These are phyloP conservation scores for Anas georgica DNA, from an alignment of 2,797 vertebrate genomes.

Conservation along the genomic window DNA sequence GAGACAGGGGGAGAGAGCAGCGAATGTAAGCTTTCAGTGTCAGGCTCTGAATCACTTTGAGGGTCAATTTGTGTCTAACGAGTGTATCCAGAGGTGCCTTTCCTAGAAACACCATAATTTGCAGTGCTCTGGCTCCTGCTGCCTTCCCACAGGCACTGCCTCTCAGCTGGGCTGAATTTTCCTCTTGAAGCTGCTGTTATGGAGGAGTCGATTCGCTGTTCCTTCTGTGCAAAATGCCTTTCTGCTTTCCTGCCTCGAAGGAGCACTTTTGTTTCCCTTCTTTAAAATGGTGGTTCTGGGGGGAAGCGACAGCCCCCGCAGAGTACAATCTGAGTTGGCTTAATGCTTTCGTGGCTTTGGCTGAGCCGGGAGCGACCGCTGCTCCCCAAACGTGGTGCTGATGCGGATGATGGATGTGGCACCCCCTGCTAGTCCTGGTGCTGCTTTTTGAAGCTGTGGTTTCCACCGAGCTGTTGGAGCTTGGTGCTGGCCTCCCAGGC, in stretches of 20 bases:
- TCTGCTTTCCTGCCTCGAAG: background rate
- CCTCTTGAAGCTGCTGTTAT: background rate
- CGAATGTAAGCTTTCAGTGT: background rate
- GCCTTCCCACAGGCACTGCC: background rate
- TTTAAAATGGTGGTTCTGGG: background rate
- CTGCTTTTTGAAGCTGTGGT: background rate
- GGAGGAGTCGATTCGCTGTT: background rate
- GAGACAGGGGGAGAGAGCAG: background rate
- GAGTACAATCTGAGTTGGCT: background rate
- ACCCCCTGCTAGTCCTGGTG: background rate
- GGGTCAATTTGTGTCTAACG: background rate
- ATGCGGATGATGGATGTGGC: fast-evolving
- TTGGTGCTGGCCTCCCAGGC: background rate
- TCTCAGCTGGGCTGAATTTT: background rate
- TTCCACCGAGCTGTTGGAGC: background rate
- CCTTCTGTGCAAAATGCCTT: background rate
- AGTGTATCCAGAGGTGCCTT: background rate
- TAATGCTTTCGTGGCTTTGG: background rate
- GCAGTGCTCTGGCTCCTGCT: background rate
- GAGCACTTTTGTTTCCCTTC: background rate
- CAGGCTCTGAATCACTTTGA: background rate
- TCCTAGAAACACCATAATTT: background rate
- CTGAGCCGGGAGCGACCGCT: background rate
- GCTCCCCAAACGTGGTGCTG: fast-evolving
- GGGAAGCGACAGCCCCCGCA: background rate